These are phyloP conservation scores for Autographa gamma DNA, from an alignment of 2,888 invertebrate species.

Conservation along the genomic window DNA sequence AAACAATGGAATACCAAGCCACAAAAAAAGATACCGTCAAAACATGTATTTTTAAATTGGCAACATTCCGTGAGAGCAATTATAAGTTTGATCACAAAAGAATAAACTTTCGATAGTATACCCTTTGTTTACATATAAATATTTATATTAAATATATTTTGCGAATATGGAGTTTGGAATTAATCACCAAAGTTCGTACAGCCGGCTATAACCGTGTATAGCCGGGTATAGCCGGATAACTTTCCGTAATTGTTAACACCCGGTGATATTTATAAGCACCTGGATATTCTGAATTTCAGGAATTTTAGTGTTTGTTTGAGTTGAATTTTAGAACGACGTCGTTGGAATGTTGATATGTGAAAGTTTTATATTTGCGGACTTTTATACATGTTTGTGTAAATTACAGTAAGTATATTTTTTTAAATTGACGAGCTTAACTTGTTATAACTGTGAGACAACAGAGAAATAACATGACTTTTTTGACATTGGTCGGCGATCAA, in stretches of 20 bases:
- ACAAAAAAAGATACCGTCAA: not conserved
- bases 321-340: conserved; percentile 7
- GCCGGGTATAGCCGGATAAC: conserved; percentile 11
- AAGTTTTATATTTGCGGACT: conserved; percentile 24
- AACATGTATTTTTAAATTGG: conserved; percentile 5
- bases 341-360: conserved; percentile 34
- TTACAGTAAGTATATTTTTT: not conserved
- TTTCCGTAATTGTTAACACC: conserved; percentile 53
- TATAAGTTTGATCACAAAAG: conserved; percentile 31
- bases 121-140: conserved; percentile 25
- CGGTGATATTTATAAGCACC: conserved; percentile 44
- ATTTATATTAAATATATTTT: conserved; percentile 7
- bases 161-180: conserved; percentile 40
- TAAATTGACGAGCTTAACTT: too few species aligned
- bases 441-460: too few species aligned
- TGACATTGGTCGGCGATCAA: too few species aligned
- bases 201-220: not conserved
- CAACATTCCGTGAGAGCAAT: conserved; percentile 9
- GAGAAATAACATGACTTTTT: too few species aligned
- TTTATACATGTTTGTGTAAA: not conserved
- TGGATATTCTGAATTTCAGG: conserved; percentile 33
- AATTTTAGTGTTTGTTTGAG: conserved; percentile 35
- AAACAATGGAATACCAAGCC: conserved; percentile 9
- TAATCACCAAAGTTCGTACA: conserved; percentile 48
- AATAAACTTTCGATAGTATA: conserved; percentile 31